Conservation (phyloP, 2,888 invertebrate species). For the Pyrrhopygopsis socrates region DNA sequence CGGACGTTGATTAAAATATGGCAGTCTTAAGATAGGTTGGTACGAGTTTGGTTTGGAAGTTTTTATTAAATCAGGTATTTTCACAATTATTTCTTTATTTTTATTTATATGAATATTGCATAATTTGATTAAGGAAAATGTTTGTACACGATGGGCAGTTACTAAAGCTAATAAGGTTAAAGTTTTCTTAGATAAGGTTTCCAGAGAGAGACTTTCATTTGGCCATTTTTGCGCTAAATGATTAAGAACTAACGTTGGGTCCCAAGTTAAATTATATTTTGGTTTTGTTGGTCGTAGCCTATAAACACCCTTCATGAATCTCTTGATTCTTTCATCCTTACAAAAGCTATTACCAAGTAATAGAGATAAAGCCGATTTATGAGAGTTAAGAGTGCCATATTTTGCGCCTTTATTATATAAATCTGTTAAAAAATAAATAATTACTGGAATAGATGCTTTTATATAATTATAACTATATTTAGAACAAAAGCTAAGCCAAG, state of each 20-base stretch:
- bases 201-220: constrained; percentile 50
- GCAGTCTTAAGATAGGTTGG: constrained; percentile 10
- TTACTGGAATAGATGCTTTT: not conserved
- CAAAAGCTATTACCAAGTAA: not conserved
- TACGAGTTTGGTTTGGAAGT: constrained; percentile 7
- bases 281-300: not conserved
- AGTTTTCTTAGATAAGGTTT: constrained; percentile 70
- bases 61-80: constrained; percentile 18
- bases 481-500: not conserved
- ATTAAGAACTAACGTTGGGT: not conserved
- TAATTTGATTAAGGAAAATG: constrained; percentile 70
- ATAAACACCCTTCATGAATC: not conserved
- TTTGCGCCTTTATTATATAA: not conserved
- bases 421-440: not conserved
- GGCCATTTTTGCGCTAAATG: constrained; percentile 24
- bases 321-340: constrained; percentile 21
- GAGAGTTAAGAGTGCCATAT: not conserved
- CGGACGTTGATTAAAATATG: constrained; percentile 46
- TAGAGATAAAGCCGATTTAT: not conserved
- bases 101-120: not conserved
- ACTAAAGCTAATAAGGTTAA: constrained; percentile 76
- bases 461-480: not conserved
- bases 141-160: constrained; percentile 81
- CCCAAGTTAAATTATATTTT: not conserved
- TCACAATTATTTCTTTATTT: not conserved